phyloP scores from a whole-genome alignment of 2,888 invertebrate genomes.

The Rhamnusium bicolor region DNA sequence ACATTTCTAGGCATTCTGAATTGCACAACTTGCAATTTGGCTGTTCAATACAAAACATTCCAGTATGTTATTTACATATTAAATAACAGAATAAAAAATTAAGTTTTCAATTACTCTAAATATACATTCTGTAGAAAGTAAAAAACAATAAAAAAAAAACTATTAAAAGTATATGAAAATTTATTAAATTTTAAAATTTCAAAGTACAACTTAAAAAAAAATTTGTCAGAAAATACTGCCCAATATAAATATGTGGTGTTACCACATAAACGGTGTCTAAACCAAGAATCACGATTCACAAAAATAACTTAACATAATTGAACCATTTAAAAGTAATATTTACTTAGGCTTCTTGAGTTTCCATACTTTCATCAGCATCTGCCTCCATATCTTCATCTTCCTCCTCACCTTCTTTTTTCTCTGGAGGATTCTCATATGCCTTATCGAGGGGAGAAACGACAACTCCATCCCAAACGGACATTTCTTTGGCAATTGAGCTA shows the following conservation, averaged over 20 bases:
- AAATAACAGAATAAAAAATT: too few species aligned
- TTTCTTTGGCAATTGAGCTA: slow-evolving; percentile 79
- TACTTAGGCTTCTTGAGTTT: slow-evolving; percentile 67
- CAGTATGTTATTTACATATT: too few species aligned
- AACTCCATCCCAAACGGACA: slow-evolving; percentile 97
- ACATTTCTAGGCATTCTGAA: too few species aligned
- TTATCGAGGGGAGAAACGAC: slow-evolving; percentile 96
- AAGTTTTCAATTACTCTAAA: background rate
- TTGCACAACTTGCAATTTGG: too few species aligned
- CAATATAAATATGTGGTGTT: background rate
- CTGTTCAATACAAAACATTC: too few species aligned
- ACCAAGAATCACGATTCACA: background rate
- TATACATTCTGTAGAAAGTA: background rate
- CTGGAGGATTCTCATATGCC: slow-evolving; percentile 89
- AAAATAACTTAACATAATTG: background rate
- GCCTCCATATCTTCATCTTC: slow-evolving; percentile 81
- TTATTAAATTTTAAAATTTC: background rate
- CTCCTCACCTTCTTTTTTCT: slow-evolving; percentile 82
- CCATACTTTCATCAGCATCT: slow-evolving; percentile 75
- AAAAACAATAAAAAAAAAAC: background rate
- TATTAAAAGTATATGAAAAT: slow-evolving; percentile 7
- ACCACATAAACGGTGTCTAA: background rate
- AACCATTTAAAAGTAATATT: background rate
- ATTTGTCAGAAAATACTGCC: background rate
- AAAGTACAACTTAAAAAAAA: background rate